phyloP scores from a whole-genome alignment of 1,140 invertebrate genomes.

The Zaprionus ghesquierei region DNA sequence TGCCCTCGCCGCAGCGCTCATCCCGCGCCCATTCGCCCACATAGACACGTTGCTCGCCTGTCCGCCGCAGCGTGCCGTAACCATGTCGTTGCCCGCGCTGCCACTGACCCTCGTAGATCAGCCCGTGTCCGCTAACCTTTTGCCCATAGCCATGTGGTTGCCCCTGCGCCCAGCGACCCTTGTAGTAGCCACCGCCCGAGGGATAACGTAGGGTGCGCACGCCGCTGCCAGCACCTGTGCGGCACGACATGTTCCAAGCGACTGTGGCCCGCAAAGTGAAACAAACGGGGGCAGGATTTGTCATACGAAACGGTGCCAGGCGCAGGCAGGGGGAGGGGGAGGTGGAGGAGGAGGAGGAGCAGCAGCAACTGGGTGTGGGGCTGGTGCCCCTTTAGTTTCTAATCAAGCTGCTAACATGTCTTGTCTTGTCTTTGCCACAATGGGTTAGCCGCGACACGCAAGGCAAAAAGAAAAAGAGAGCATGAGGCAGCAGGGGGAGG shows the following conservation, averaged over 20 bases:
- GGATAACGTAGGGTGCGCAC: slow-evolving; percentile 57
- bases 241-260: slow-evolving; percentile 49
- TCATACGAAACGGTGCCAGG: slow-evolving; percentile 47
- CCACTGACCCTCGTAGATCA: slow-evolving; percentile 85
- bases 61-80: slow-evolving; percentile 55
- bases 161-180: slow-evolving; percentile 47
- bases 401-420: slow-evolving; percentile 72
- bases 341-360: background rate
- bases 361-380: background rate
- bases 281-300: background rate
- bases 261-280: slow-evolving; percentile 34
- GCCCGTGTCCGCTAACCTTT: slow-evolving; percentile 26
- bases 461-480: background rate
- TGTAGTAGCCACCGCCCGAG: slow-evolving; percentile 43
- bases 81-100: slow-evolving; percentile 84
- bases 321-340: background rate
- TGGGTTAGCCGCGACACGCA: slow-evolving; percentile 52
- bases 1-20: slow-evolving; percentile 82
- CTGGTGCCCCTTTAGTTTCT: slow-evolving; percentile 54
- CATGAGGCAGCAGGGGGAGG: too few relatives aligned
- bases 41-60: slow-evolving; percentile 72
- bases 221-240: slow-evolving; percentile 28
- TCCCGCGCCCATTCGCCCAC: slow-evolving; percentile 84
- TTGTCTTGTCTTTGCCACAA: slow-evolving; percentile 46
- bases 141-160: slow-evolving; percentile 57